Conservation (phyloP, 2,797 vertebrate species). For the Novumbra hubbsi region DNA sequence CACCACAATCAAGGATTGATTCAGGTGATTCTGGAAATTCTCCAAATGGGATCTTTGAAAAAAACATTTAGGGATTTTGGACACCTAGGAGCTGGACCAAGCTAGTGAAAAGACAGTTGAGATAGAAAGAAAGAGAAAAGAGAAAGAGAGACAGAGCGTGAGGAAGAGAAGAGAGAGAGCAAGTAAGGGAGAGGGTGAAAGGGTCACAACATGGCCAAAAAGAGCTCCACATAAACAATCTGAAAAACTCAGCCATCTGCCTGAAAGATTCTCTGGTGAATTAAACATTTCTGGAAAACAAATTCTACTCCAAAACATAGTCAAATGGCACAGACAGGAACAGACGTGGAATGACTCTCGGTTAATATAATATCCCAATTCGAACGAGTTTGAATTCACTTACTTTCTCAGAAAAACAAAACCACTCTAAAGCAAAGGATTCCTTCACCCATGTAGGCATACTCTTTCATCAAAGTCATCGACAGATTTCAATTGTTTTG, state of each 20-base stretch:
- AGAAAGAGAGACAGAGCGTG: background rate
- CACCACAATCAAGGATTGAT: background rate
- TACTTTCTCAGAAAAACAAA: background rate
- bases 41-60: background rate
- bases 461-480: background rate
- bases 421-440: too few species aligned
- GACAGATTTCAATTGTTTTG: background rate
- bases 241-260: background rate
- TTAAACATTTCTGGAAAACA: background rate
- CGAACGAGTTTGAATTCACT: background rate
- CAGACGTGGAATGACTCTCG: background rate
- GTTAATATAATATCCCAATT: background rate
- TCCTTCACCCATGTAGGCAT: background rate
- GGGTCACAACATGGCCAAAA: background rate
- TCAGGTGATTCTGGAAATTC: background rate
- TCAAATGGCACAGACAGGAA: background rate
- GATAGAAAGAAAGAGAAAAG: constrained; percentile 30
- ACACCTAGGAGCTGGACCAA: constrained; percentile 67
- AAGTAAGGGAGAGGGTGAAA: constrained; percentile 24
- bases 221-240: background rate
- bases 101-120: constrained; percentile 23
- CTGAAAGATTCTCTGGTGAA: background rate
- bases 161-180: constrained; percentile 14
- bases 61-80: constrained; percentile 59
- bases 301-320: background rate